These are phyloP conservation scores for Tragelaphus imberbis DNA, from an alignment of 2,113 vertebrate genomes.

Conservation along the genomic window DNA sequence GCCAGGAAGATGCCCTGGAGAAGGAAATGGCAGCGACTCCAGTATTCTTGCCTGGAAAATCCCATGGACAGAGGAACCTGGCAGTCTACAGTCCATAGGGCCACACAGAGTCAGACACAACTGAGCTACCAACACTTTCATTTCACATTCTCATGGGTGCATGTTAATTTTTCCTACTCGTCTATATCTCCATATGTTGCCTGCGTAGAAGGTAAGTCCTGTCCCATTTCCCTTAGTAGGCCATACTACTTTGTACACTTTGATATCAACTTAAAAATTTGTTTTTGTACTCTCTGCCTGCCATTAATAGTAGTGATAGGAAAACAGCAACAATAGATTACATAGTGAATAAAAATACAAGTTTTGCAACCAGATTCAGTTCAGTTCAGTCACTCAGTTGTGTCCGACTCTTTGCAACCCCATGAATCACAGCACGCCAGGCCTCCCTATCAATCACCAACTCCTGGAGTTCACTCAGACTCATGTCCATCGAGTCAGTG, in stretches of 20 bases:
- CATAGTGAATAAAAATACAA: neutral
- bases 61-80: neutral
- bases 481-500: too few relatives aligned
- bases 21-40: neutral
- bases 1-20: neutral
- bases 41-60: neutral
- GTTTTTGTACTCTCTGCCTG: neutral
- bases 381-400: too few relatives aligned
- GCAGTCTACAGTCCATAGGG: fast-evolving
- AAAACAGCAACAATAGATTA: neutral
- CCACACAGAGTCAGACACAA: neutral
- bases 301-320: neutral
- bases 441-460: too few relatives aligned
- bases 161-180: neutral
- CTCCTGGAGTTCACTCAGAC: too few relatives aligned
- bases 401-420: too few relatives aligned
- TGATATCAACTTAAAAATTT: neutral
- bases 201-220: neutral
- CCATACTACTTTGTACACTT: neutral
- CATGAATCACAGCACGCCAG: too few relatives aligned
- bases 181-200: neutral
- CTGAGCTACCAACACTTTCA: neutral
- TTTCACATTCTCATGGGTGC: neutral
- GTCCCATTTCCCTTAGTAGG: neutral
- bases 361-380: neutral